Evolutionary conservation across 2,797 vertebrate species (phyloP).

Genomic region (Tapera naevia): DNA sequence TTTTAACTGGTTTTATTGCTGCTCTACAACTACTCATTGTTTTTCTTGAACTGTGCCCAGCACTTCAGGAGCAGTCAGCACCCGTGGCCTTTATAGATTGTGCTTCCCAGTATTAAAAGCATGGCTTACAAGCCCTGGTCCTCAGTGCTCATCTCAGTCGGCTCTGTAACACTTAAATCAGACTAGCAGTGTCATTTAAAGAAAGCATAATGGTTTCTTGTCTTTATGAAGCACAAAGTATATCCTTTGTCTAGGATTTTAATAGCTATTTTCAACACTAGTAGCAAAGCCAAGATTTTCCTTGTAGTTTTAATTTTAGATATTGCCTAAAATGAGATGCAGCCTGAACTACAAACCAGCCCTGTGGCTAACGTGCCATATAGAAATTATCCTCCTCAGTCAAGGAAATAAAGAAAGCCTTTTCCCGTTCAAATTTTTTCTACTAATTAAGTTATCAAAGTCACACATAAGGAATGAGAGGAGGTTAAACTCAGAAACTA

Average conservation of each 20-base stretch:
- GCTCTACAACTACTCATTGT: neutral
- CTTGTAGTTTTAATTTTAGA: neutral
- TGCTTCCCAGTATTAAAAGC: neutral
- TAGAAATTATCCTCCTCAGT: neutral
- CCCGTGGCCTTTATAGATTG: neutral
- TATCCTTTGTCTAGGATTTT: neutral
- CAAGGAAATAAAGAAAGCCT: neutral
- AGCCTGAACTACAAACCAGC: neutral
- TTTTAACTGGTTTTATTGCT: neutral
- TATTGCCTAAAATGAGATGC: neutral
- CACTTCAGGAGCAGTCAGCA: neutral
- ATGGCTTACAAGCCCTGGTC: accelerated
- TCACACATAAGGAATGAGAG: neutral
- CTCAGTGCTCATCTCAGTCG: neutral
- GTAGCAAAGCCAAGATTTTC: neutral
- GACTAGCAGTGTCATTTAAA: neutral
- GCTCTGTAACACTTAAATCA: neutral
- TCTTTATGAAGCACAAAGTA: neutral
- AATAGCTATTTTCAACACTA: neutral
- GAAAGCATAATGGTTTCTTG: neutral
- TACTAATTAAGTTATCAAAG: conserved; percentile 13
- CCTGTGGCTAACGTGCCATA: neutral
- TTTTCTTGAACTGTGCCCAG: neutral
- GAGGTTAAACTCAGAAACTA: conserved; percentile 16
- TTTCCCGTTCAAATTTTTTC: conserved; percentile 12